These are phyloP conservation scores for Bothrops jararaca DNA, from an alignment of 2,113 vertebrate genomes.

Conservation along the genomic window DNA sequence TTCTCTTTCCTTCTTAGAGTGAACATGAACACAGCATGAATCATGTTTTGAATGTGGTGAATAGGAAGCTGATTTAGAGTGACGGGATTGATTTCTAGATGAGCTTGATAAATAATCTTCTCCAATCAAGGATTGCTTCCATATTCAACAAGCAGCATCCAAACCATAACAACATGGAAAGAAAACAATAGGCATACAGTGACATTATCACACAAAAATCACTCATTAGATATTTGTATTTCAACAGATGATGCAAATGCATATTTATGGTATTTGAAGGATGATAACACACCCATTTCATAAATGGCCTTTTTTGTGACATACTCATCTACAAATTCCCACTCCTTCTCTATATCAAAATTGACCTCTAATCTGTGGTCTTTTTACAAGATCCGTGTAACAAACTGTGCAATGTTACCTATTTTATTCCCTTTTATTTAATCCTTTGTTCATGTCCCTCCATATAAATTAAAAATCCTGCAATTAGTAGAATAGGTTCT, in stretches of 20 bases:
- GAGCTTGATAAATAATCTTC: not conserved
- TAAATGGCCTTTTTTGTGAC: not conserved
- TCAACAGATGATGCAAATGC: not conserved
- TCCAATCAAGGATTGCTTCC: not conserved
- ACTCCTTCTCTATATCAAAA: not conserved
- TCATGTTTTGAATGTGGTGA: not conserved
- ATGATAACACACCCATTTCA: not conserved
- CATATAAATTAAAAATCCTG: not conserved
- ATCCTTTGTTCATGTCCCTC: not conserved
- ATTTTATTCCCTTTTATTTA: not conserved
- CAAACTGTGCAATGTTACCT: not conserved
- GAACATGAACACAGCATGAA: not conserved
- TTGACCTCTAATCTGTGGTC: not conserved
- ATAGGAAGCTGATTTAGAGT: not conserved
- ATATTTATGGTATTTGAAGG: not conserved
- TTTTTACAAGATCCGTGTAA: not conserved
- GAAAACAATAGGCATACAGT: not conserved
- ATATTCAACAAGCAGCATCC: not conserved
- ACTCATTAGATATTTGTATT: not conserved
- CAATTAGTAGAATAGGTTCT: not conserved
- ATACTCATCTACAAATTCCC: not conserved
- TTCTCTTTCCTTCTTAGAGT: not conserved
- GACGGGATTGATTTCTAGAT: not conserved
- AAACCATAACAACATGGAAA: not conserved
- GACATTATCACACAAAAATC: not conserved